These are phyloP conservation scores for Bactericera cockerelli DNA, from an alignment of 1,140 invertebrate genomes.

Conservation along the genomic window DNA sequence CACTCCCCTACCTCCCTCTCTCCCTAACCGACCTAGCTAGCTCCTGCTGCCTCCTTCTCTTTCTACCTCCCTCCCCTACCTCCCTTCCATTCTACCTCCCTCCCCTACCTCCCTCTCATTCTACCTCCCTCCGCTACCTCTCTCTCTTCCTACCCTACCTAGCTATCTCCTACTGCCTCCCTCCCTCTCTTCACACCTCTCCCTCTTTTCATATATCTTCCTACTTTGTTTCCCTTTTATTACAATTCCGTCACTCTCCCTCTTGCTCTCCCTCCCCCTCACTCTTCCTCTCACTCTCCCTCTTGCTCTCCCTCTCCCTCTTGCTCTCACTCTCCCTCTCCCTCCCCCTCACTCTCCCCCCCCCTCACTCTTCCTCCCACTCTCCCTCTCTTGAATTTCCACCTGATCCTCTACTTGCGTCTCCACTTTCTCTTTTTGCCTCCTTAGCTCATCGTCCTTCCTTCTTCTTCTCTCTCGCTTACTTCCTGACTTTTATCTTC, in stretches of 20 bases:
- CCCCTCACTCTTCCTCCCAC: too few species aligned
- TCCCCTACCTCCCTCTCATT: background rate
- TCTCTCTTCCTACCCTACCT: background rate
- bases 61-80: background rate
- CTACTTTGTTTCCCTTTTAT: background rate
- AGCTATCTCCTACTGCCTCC: background rate
- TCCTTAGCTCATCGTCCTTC: too few species aligned
- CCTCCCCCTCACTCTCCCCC: too few species aligned
- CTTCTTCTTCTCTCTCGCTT: too few species aligned
- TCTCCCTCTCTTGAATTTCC: too few species aligned
- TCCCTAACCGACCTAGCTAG: background rate
- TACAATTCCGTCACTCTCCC: background rate
- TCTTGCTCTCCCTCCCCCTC: too few species aligned
- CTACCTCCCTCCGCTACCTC: background rate
- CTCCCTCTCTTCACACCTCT: background rate
- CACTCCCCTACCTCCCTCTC: background rate
- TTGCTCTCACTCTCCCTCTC: background rate
- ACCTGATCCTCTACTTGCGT: too few species aligned
- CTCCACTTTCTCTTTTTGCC: too few species aligned
- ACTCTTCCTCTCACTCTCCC: background rate
- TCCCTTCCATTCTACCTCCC: background rate
- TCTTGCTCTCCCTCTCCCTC: background rate
- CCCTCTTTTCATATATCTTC: background rate
- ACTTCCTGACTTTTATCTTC: too few species aligned
- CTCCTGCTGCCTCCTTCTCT: background rate